Evolutionary conservation across 2,113 vertebrate species (phyloP), one percentile per base, ranked within the genome.

Genomic region (Thunnus maccoyii): DNA sequence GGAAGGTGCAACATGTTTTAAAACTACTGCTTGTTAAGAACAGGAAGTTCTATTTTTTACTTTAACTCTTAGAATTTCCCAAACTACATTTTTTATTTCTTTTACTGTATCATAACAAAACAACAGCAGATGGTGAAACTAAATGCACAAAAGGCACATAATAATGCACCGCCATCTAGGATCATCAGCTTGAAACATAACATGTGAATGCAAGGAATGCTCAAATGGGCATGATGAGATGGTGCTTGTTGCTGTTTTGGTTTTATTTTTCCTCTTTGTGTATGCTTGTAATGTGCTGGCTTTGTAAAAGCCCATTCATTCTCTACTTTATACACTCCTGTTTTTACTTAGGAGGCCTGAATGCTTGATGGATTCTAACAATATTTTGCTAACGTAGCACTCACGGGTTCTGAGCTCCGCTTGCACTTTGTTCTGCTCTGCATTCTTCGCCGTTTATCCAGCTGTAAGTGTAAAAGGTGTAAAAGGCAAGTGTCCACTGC

Each of bases 361-460:
- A 86, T 80, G 91, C 90, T 91, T 92, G 86, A 91, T 90, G 84
- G 82, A 90, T 60, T 85, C 87, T 92, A 86, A 94, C 87, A 85
- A 57, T 81, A 47, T 88, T 84, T 88, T 70, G 76, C 91, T 89
- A 87, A 92, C 85, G 51, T 78, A 77, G 89, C 84, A 76, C 87
- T 84, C 80, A 36, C n/a, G 14, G 50, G 58, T 76, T 85, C 80
- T 58, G 50, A 63, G 66, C 82, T 72, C 51, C 5, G 8, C 86
- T 60, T 78, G 82, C 73, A 72, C 75, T 86, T 80, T 77, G 70
- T 72, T 74, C 82, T 69, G 78, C 60, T 61, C 58, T 15, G 46
- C 70, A 55, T 76, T 83, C 77, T 87, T 77, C 67, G 44, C 78
- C 83, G 66, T 80, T 83, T 78, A 64, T 80, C 63, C 78, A 27